Evolutionary conservation across 2,888 invertebrate species (phyloP), one percentile per base, ranked within the genome.

Genomic region (Nasonia oneida): DNA sequence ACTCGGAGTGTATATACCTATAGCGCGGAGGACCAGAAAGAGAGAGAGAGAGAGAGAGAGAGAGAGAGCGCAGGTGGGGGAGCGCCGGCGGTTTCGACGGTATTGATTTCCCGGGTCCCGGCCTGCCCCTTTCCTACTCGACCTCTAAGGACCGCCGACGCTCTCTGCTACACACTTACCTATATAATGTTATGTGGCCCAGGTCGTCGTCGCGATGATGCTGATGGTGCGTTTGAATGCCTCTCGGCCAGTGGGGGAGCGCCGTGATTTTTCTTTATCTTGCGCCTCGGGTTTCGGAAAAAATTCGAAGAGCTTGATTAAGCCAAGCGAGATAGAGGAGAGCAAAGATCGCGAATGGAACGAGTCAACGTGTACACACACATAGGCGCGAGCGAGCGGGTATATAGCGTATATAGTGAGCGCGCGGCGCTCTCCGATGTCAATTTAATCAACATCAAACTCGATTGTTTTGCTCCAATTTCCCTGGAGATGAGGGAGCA

Each of bases 31-130:
- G 50, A 29, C 5, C 15, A 12, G 23, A 71, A n/a, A 61, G 37
- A 47, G 64, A 83, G 47, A 23, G 67, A 61, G 64, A 61, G 37
- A 47, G 64, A 83, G 47, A 23, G 67, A 61, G 64, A 73, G 74
- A 67, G 73, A 42, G 78, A 47, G 75, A 14, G 70, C 29, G 74
- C 15, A 81, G 71, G 57, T 47, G 53, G 50, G 50, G 70, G 53
- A 61, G 64, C n/a, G 18, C 53, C 29, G n/a, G 53, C 39, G 73
- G 61, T 85, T 85, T 81, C 78, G 74, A 74, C 77, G 64, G 84
- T 85, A 85, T 85, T 82, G 85, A 85, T 85, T 82, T 85, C 82
- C 74, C 79, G 71, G 77, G 50, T 42, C 61, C 81, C 75, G 37
- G 79, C 67, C 33, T 61, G 53, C 77, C 57, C 76, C 50, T 57